Evolutionary conservation across 2,888 invertebrate genomes (phyloP).

Genomic region (Agrilus mali): DNA sequence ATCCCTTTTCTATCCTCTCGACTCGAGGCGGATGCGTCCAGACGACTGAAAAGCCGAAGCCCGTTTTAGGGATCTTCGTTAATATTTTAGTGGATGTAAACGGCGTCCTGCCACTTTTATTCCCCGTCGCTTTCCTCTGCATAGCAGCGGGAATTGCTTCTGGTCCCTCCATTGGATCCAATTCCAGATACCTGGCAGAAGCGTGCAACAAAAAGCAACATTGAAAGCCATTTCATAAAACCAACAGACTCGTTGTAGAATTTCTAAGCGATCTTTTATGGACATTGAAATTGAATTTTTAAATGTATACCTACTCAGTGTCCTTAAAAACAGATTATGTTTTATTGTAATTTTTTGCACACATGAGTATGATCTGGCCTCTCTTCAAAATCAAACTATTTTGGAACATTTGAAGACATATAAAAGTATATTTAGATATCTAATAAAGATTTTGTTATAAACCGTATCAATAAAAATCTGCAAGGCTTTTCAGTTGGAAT

Average conservation of each 20-base stretch:
- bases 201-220: too few relatives aligned
- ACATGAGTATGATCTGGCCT: too few relatives aligned
- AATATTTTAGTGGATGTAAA: constrained; percentile 66
- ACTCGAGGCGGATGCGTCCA: constrained; percentile 83
- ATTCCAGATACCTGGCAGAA: constrained; percentile 51
- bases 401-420: too few relatives aligned
- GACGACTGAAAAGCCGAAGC: constrained; percentile 76
- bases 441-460: too few relatives aligned
- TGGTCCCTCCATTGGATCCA: constrained; percentile 60
- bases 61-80: constrained; percentile 34
- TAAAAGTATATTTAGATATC: too few relatives aligned
- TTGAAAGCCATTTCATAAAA: constrained; percentile 30
- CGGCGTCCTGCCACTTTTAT: constrained; percentile 59
- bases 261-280: neutral
- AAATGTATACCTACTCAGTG: too few relatives aligned
- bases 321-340: too few relatives aligned
- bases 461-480: too few relatives aligned
- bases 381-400: too few relatives aligned
- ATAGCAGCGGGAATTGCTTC: constrained; percentile 44
- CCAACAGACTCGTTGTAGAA: constrained; percentile 8
- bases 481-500: too few relatives aligned
- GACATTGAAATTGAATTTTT: neutral
- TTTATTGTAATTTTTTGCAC: too few relatives aligned
- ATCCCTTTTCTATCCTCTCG: constrained; percentile 68
- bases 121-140: constrained; percentile 39